phyloP scores from a whole-genome alignment of 2,888 invertebrate species.

The Lasioglossum pauxillum region DNA sequence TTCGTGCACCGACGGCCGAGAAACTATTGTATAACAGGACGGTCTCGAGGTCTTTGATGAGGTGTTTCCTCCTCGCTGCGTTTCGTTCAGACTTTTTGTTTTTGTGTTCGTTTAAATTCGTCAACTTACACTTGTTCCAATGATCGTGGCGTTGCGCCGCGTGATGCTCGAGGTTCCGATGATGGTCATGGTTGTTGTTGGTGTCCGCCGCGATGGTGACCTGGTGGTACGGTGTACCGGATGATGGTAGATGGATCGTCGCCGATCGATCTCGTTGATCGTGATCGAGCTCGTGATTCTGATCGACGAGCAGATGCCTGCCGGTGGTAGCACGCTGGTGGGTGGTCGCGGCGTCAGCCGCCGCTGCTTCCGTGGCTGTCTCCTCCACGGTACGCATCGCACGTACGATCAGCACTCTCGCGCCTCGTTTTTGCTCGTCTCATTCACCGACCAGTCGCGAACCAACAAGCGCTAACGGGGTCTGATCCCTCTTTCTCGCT shows the following conservation, averaged over 20 bases:
- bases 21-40: constrained; percentile 39
- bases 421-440: constrained; percentile 63
- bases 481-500: not conserved
- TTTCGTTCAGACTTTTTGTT: constrained; percentile 12
- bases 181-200: constrained; percentile 83
- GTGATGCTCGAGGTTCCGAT: constrained; percentile 80
- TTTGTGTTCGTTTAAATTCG: constrained; percentile 30
- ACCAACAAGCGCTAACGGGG: constrained; percentile 17
- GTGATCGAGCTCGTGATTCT: constrained; percentile 68
- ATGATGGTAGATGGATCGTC: constrained; percentile 58
- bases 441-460: constrained; percentile 51
- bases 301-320: constrained; percentile 67
- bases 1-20: constrained; percentile 7
- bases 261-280: constrained; percentile 68
- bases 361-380: constrained; percentile 75
- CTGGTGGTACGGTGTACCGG: constrained; percentile 68
- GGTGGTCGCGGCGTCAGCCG: constrained; percentile 58
- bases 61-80: not conserved
- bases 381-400: constrained; percentile 81
- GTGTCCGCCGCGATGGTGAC: constrained; percentile 77
- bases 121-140: constrained; percentile 82
- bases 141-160: constrained; percentile 77
- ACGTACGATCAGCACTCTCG: constrained; percentile 65
- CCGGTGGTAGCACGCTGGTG: constrained; percentile 59
- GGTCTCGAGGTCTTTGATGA: constrained; percentile 32